phyloP scores from a whole-genome alignment of 2,888 invertebrate genomes.

The Chymomyza amoena region DNA sequence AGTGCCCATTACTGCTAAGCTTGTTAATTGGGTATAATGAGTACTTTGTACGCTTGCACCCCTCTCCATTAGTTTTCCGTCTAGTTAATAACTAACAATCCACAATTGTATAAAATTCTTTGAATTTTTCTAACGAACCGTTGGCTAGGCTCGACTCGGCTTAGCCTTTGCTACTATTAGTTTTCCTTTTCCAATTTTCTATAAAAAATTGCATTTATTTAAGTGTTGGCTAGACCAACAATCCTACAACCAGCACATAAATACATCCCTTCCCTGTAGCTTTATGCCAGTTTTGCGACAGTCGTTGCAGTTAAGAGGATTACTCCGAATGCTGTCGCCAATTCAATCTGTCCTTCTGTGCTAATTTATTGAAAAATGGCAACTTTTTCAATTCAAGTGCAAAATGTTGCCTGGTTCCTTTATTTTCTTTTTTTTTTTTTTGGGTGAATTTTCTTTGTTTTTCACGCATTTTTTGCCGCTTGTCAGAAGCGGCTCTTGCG shows the following conservation, averaged over 20 bases:
- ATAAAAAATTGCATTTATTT: not conserved
- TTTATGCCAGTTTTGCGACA: conserved; percentile 63
- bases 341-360: conserved; percentile 40
- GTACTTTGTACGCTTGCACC: no score
- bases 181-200: not conserved
- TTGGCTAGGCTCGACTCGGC: not conserved
- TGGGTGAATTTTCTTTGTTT: conserved; percentile 34
- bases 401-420: conserved; percentile 18
- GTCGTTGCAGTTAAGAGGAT: conserved; percentile 68
- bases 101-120: no score
- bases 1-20: no score
- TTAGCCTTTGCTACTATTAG: not conserved
- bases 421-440: conserved; percentile 41
- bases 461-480: conserved; percentile 51
- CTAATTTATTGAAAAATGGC: conserved; percentile 66
- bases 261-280: not conserved
- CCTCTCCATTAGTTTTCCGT: no score
- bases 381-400: conserved; percentile 16
- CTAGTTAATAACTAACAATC: not conserved
- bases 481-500: conserved; percentile 31
- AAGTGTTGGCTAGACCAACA: not conserved
- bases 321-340: conserved; percentile 30
- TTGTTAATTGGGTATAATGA: no score
- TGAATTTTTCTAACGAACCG: not conserved
- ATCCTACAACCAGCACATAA: not conserved